A percentile compares a stretch with the other conserved stretches of the same genome.
These are phyloP conservation scores for Drosophila pseudotakahashii DNA, from an alignment of 2,888 invertebrate species.

Conservation along the genomic window DNA sequence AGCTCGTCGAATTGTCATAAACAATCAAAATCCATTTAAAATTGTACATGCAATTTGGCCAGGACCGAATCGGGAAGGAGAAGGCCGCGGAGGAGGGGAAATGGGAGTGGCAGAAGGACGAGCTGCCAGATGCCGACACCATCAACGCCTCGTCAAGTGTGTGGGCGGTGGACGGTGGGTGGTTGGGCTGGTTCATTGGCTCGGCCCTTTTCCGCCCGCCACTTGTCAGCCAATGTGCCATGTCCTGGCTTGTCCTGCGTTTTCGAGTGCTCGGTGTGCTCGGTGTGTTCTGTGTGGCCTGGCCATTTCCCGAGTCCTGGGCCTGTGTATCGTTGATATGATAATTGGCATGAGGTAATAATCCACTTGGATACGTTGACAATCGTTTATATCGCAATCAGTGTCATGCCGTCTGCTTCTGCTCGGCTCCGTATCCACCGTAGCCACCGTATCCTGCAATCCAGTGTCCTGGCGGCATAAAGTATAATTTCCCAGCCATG, in stretches of 20 bases:
- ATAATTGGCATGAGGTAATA: slow-evolving; percentile 82
- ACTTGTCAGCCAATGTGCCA: slow-evolving; percentile 61
- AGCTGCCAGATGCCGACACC: slow-evolving; percentile 62
- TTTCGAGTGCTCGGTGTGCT: slow-evolving; percentile 20
- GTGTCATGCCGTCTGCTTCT: slow-evolving; percentile 71
- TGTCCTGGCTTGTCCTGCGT: slow-evolving; percentile 41
- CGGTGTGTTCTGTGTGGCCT: slow-evolving; percentile 8
- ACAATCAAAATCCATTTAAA: slow-evolving; percentile 83
- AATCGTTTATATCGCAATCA: slow-evolving; percentile 82
- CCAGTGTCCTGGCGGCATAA: slow-evolving; percentile 66
- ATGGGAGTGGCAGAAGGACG: slow-evolving; percentile 31
- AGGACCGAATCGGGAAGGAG: background rate
- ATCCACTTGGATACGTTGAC: slow-evolving; percentile 81
- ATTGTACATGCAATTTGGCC: slow-evolving; percentile 77
- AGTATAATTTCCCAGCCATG: slow-evolving; percentile 71
- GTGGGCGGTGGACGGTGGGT: slow-evolving; percentile 41
- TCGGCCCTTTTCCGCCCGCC: slow-evolving; percentile 39
- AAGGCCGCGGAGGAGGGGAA: slow-evolving; percentile 5
- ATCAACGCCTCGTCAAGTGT: slow-evolving; percentile 77
- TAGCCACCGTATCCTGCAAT: slow-evolving; percentile 26
- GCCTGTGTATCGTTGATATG: slow-evolving; percentile 78
- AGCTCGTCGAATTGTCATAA: slow-evolving; percentile 78
- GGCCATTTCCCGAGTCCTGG: slow-evolving; percentile 49
- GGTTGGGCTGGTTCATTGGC: slow-evolving; percentile 49
- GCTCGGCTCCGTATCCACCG: slow-evolving; percentile 27